Evolutionary conservation across 2,113 vertebrate species (phyloP).

Genomic region (Xenopus tropicalis): DNA sequence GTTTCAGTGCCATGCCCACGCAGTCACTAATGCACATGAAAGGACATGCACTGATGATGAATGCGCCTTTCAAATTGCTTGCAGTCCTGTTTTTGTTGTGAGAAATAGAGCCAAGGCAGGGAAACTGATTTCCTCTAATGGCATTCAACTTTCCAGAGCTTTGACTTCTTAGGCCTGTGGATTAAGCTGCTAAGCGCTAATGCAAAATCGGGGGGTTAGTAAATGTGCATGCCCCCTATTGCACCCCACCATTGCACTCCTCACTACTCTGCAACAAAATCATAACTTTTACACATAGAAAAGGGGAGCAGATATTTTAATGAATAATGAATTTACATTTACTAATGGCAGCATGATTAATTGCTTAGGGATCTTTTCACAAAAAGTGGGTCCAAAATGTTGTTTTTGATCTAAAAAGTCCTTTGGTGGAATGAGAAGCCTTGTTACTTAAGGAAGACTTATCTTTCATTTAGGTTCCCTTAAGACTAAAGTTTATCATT

Average conservation of each 20-base stretch:
- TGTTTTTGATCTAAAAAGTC: too few species aligned
- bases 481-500: too few species aligned
- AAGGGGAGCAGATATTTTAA: too few species aligned
- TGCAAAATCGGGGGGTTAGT: conserved; percentile 14
- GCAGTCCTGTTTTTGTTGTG: neutral
- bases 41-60: conserved; percentile 19
- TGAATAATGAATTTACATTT: too few species aligned
- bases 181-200: conserved; percentile 11
- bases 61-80: conserved; percentile 2
- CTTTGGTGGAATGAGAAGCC: too few species aligned
- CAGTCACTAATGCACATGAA: conserved; percentile 5
- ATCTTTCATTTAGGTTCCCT: too few species aligned
- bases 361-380: too few species aligned
- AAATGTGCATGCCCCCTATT: neutral
- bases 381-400: too few species aligned
- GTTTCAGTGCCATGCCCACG: conserved; percentile 19
- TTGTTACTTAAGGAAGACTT: too few species aligned
- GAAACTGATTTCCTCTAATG: conserved; percentile 4
- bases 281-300: too few species aligned
- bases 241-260: neutral
- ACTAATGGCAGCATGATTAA: too few species aligned
- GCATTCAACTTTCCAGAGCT: conserved; percentile 2
- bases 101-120: conserved; percentile 2
- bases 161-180: conserved; percentile 8
- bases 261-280: conserved; percentile 16